Base-by-base conservation (phyloP, 2,888 invertebrate genomes). In the Callyntrura sp. region DNA sequence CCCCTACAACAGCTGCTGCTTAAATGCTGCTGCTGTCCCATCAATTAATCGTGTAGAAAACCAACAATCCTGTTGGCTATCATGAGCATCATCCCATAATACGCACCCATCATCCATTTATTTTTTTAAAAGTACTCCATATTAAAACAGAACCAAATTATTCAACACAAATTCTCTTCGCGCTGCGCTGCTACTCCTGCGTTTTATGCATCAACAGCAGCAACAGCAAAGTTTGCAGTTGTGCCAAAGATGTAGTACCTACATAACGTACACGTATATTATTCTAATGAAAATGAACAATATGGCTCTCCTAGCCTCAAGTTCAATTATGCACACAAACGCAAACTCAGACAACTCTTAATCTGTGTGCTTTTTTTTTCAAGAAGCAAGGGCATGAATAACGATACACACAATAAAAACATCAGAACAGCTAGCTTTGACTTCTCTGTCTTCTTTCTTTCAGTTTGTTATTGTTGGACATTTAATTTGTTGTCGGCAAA, bases 401-500 rank as follows among this genome's bases (percentile, higher is more conserved):
- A 35, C 35, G 35, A 35, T 35, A 35, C 35, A 2, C 45, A 73
- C 70, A 73, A 73, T 73, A 73, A 73, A 35, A 35, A 45, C 70
- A 73, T 35, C 35, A 73, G 45, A 45, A 45, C 45, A 35, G n/a
- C n/a, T 35, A 35, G 6, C 35, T 35, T 35, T 2, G 20, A 73
- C 45, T 68, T 14, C 28, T 68, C 28, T n/a, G 28, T 35, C 35
- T 20, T 73, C 43, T 73, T 17, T 43, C 70, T 70, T 35, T n/a
- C 23, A 60, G 23, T 57, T 60, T 23, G 23, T 57, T 57, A 4
- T 70, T 45, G 70, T 73, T 73, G 70, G 70, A 73, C 70, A 73
- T 73, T 73, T 73, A 73, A 73, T 73, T 73, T 73, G 45, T 73
- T 45, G 70, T 73, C 70, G 70, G 70, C 45, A 45, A 73, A 20